Conservation (phyloP, 2,888 invertebrate species). For the Cephus sareptanus region DNA sequence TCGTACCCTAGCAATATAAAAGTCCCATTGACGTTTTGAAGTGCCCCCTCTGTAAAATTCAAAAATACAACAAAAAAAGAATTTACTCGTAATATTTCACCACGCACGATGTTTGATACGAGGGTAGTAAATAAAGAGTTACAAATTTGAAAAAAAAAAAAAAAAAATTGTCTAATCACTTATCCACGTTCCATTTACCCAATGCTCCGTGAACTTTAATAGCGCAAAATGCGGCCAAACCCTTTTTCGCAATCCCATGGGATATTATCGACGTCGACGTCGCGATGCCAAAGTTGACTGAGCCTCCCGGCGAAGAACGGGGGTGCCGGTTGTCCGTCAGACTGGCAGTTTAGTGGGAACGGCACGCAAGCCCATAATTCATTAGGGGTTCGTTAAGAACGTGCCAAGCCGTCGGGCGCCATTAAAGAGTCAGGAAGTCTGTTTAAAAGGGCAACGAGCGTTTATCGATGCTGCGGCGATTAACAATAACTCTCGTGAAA, state of each 20-base stretch:
- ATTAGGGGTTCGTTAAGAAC: neutral
- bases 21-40: neutral
- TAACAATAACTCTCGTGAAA: neutral
- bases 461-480: neutral
- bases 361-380: neutral
- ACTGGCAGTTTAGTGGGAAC: neutral
- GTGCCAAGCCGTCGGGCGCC: neutral
- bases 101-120: no score
- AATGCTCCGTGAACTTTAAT: neutral
- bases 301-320: neutral
- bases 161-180: neutral
- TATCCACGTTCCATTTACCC: neutral
- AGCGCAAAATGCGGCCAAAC: neutral
- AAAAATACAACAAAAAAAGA: neutral
- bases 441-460: neutral
- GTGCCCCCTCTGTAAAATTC: no score
- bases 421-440: neutral
- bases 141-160: neutral
- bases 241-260: neutral
- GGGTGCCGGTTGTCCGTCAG: neutral
- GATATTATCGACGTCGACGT: neutral
- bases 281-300: neutral
- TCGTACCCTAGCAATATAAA: neutral
- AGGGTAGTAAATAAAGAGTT: no score
- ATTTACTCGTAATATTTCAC: no score